These are phyloP conservation scores for Sycophila texana DNA, from an alignment of 2,888 invertebrate genomes.

Conservation along the genomic window DNA sequence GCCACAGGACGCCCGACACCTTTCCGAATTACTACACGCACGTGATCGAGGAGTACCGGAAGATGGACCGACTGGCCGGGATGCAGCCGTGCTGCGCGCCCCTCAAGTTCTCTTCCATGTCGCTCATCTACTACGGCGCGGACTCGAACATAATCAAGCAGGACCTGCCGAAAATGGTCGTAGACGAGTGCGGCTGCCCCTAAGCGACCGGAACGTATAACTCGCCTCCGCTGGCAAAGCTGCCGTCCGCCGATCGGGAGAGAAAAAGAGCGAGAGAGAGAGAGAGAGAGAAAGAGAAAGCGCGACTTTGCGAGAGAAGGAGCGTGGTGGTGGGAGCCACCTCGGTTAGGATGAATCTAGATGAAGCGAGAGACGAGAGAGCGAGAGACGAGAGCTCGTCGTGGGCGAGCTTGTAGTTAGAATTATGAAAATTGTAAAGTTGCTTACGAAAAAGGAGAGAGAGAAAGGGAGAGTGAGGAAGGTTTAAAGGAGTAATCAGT, in stretches of 20 bases:
- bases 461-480: conserved; percentile 4
- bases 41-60: conserved; percentile 92
- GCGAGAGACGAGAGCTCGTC: background rate
- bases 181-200: conserved; percentile 96
- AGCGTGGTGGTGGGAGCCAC: background rate
- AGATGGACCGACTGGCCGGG: conserved; percentile 84
- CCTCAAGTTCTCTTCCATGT: conserved; percentile 93
- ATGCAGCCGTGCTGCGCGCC: conserved; percentile 95
- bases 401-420: conserved; percentile 32
- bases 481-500: background rate
- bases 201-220: conserved; percentile 72
- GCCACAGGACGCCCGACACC: conserved; percentile 87
- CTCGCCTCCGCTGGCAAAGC: too few relatives aligned
- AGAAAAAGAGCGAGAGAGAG: background rate
- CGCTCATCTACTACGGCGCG: conserved; percentile 93
- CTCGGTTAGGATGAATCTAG: conserved; percentile 20
- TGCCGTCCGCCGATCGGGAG: too few relatives aligned
- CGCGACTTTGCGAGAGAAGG: background rate
- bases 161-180: conserved; percentile 96
- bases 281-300: background rate
- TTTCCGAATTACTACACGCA: conserved; percentile 93
- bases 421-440: conserved; percentile 49
- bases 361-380: conserved; percentile 1
- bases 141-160: conserved; percentile 94
- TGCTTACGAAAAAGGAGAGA: conserved; percentile 26